A percentile compares a stretch with the other conserved stretches of the same genome.
Evolutionary conservation across 2,113 vertebrate species (phyloP).

Genomic region (Microtus ochrogaster): DNA sequence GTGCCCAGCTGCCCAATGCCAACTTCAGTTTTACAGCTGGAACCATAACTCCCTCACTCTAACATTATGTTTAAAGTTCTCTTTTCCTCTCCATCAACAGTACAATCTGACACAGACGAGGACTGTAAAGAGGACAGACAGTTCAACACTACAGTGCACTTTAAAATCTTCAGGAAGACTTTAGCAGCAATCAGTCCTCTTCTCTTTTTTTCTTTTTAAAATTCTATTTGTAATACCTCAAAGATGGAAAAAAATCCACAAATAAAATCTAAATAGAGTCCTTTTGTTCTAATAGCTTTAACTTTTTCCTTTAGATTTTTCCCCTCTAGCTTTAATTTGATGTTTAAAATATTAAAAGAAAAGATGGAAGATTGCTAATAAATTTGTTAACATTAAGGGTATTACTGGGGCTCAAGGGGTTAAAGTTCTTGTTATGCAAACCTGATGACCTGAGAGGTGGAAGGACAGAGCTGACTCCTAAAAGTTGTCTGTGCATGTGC

Average conservation of each 20-base stretch:
- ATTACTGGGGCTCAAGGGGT: neutral
- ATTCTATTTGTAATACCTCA: neutral
- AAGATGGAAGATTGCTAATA: neutral
- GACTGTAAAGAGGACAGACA: neutral
- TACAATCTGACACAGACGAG: constrained; percentile 19
- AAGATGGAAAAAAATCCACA: neutral
- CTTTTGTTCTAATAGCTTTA: neutral
- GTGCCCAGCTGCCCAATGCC: neutral
- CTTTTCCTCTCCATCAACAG: neutral
- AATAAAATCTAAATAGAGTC: neutral
- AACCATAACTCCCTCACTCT: constrained; percentile 37
- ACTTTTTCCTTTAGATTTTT: neutral
- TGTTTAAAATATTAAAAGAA: constrained; percentile 19
- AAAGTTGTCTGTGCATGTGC: neutral
- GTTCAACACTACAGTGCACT: neutral
- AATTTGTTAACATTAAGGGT: constrained; percentile 14
- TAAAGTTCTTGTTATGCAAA: neutral
- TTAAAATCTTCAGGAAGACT: neutral
- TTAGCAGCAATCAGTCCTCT: neutral
- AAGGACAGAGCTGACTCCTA: neutral
- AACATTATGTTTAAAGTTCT: constrained; percentile 11
- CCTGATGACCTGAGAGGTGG: neutral
- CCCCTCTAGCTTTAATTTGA: neutral
- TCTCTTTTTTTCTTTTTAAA: neutral
- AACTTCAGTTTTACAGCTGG: neutral